phyloP scores from a whole-genome alignment of 2,797 vertebrate species.

The Sebastes glaucus region DNA sequence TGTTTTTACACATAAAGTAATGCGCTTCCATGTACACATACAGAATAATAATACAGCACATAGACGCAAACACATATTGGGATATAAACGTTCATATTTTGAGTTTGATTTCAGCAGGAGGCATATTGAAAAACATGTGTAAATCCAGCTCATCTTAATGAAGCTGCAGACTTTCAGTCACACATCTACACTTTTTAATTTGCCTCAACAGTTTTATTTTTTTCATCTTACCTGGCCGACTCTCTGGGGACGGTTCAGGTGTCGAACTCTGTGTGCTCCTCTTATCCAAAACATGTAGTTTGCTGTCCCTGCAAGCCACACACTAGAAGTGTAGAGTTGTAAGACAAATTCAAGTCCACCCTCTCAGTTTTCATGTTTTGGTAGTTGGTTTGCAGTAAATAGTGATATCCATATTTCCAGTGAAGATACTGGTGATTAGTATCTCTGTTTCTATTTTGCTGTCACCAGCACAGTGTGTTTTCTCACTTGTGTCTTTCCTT shows the following conservation, averaged over 20 bases:
- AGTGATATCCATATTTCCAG: neutral
- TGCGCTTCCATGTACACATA: neutral
- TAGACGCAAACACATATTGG: neutral
- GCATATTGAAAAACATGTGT: neutral
- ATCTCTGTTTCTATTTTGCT: neutral
- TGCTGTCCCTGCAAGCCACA: neutral
- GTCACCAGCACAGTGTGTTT: neutral
- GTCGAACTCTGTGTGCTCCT: neutral
- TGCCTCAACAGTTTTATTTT: neutral
- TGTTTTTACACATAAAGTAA: neutral
- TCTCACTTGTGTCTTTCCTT: neutral
- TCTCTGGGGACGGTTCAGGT: neutral
- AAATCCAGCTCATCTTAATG: neutral
- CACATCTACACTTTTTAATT: neutral
- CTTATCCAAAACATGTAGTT: neutral
- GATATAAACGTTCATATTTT: neutral
- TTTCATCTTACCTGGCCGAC: constrained; percentile 19
- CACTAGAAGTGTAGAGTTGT: neutral
- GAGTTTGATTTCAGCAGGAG: neutral
- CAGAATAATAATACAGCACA: no score
- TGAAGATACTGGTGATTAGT: neutral
- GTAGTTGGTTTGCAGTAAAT: neutral
- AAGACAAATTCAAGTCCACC: neutral
- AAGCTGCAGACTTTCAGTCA: neutral
- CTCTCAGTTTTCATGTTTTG: constrained; percentile 1